Conservation (phyloP, 1,140 invertebrate genomes). For the Magallana gigas region DNA sequence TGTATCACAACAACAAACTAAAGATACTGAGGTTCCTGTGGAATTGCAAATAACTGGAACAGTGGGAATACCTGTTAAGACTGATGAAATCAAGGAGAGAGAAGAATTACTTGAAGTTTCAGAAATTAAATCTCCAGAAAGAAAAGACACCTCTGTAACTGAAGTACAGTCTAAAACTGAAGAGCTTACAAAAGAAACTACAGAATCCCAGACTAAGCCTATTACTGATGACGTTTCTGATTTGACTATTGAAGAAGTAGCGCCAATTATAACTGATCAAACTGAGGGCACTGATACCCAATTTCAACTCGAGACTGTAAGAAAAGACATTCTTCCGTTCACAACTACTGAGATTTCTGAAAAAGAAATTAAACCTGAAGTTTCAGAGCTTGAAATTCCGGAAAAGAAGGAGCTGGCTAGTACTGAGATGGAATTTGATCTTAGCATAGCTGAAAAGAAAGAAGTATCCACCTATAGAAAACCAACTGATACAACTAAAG, state of each 20-base stretch:
- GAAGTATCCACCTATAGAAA: slow-evolving; percentile 43
- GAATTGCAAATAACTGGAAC: background rate
- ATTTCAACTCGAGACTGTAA: background rate
- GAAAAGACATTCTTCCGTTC: background rate
- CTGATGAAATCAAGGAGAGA: background rate
- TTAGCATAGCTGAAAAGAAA: background rate
- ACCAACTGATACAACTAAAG: slow-evolving; percentile 59
- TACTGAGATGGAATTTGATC: no score
- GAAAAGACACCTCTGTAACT: slow-evolving; percentile 2
- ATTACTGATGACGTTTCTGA: background rate
- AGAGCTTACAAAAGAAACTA: slow-evolving; percentile 44
- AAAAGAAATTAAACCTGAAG: slow-evolving; percentile 5
- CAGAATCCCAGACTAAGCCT: slow-evolving; percentile 29
- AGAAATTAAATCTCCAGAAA: background rate
- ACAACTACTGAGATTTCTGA: background rate
- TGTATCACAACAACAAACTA: background rate
- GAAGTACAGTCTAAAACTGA: no score
- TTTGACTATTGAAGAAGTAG: background rate
- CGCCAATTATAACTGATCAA: background rate
- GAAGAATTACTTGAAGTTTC: slow-evolving; percentile 21
- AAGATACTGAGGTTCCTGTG: background rate
- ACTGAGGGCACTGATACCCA: background rate
- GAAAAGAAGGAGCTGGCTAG: slow-evolving; percentile 25
- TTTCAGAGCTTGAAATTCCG: slow-evolving; percentile 10
- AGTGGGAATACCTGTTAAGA: background rate